A percentile compares a stretch with the other conserved stretches of the same genome.
These are phyloP conservation scores for Gastrophryne carolinensis DNA, from an alignment of 2,797 vertebrate species.

Conservation along the genomic window DNA sequence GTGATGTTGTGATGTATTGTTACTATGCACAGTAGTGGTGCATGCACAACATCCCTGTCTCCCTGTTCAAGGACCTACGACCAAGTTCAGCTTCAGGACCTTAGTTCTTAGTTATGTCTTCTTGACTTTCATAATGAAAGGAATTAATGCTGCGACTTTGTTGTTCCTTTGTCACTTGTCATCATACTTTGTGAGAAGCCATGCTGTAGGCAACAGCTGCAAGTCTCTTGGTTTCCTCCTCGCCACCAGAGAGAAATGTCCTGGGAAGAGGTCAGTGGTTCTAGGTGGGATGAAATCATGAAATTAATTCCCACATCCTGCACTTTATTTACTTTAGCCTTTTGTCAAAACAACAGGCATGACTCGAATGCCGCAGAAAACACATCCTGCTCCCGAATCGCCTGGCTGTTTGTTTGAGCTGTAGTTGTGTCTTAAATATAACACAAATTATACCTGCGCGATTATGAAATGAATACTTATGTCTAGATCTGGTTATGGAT, in stretches of 20 bases:
- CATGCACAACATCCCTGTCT: too few relatives aligned
- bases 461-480: conserved; percentile 48
- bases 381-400: conserved; percentile 35
- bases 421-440: conserved; percentile 43
- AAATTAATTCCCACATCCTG: conserved; percentile 36
- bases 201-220: conserved; percentile 40
- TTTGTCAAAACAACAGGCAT: conserved; percentile 38
- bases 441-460: conserved; percentile 46
- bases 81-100: too few relatives aligned
- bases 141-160: too few relatives aligned
- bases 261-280: conserved; percentile 51
- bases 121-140: too few relatives aligned
- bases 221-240: conserved; percentile 40
- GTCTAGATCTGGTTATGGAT: conserved; percentile 2
- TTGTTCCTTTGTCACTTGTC: neutral
- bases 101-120: too few relatives aligned
- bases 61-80: too few relatives aligned
- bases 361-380: conserved; percentile 34
- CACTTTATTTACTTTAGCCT: conserved; percentile 1
- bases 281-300: neutral
- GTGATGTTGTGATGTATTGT: too few relatives aligned
- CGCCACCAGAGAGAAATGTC: conserved; percentile 16
- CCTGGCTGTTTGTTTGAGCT: conserved; percentile 15
- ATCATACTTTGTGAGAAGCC: conserved; percentile 20
- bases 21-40: too few relatives aligned